phyloP scores from a whole-genome alignment of 2,888 invertebrate species.

The Hyles lineata region DNA sequence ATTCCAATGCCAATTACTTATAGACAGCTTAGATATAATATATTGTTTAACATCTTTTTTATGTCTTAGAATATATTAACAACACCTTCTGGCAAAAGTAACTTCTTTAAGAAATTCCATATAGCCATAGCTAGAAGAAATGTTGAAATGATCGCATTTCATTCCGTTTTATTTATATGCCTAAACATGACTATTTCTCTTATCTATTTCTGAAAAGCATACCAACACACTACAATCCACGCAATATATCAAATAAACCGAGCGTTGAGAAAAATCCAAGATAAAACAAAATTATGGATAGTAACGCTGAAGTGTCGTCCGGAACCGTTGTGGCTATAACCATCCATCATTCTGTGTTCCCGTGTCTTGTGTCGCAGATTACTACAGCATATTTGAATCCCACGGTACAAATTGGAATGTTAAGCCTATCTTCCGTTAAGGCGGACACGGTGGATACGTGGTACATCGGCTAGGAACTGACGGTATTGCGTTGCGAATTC shows the following conservation, averaged over 20 bases:
- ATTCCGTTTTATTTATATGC: neutral
- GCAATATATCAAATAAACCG: constrained; percentile 13
- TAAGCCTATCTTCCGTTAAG: neutral
- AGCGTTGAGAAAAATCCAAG: constrained; percentile 13
- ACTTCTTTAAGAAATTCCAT: too few species aligned
- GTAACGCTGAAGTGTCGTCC: neutral
- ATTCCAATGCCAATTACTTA: too few species aligned
- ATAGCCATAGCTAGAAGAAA: too few species aligned
- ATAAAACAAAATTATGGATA: constrained; percentile 16
- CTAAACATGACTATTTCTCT: neutral
- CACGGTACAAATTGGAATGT: constrained; percentile 16
- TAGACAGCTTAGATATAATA: too few species aligned
- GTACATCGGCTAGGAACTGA: neutral
- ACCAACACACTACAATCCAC: neutral
- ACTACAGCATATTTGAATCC: constrained; percentile 9
- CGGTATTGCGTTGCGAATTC: too few species aligned
- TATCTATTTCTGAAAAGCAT: neutral
- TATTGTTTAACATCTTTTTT: too few species aligned
- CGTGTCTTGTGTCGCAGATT: constrained; percentile 7
- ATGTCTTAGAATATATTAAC: too few species aligned
- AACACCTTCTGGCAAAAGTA: too few species aligned
- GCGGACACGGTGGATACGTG: neutral
- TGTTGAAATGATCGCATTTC: too few species aligned
- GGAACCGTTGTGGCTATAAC: constrained; percentile 1
- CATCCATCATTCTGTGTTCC: constrained; percentile 19